Evolutionary conservation across 2,113 vertebrate species (phyloP).

Genomic region (Nothobranchius kuhntae): DNA sequence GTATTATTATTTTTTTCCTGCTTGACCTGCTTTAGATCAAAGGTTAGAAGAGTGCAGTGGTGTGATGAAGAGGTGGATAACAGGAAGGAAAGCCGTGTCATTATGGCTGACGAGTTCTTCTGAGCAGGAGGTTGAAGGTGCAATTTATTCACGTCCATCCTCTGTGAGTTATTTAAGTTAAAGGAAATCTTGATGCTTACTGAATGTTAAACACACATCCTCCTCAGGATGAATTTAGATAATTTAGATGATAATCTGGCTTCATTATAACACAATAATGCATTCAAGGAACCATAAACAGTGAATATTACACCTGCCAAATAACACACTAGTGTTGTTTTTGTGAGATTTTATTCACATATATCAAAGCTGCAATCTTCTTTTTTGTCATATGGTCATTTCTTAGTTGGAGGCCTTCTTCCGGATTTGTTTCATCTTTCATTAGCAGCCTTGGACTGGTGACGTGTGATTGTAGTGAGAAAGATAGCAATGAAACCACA

Average conservation of each 20-base stretch:
- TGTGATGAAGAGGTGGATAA: conserved; percentile 44
- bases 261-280: background rate
- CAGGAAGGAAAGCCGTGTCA: conserved; percentile 35
- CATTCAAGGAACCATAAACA: background rate
- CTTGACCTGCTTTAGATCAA: background rate
- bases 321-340: background rate
- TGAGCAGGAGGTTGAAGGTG: conserved; percentile 29
- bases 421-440: conserved; percentile 9
- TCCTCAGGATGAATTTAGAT: background rate
- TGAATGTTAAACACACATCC: background rate
- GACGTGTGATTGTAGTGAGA: background rate
- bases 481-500: background rate
- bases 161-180: conserved; percentile 11
- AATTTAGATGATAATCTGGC: background rate
- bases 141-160: conserved; percentile 8
- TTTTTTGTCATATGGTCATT: background rate
- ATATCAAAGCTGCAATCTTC: background rate
- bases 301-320: background rate
- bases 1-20: background rate
- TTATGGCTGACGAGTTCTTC: conserved; percentile 21
- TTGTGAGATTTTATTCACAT: background rate
- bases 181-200: conserved; percentile 9
- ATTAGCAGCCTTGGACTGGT: background rate
- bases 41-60: conserved; percentile 42
- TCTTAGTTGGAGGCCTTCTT: background rate